Conservation (phyloP, 2,113 vertebrate genomes). For the Oenanthe melanoleuca region DNA sequence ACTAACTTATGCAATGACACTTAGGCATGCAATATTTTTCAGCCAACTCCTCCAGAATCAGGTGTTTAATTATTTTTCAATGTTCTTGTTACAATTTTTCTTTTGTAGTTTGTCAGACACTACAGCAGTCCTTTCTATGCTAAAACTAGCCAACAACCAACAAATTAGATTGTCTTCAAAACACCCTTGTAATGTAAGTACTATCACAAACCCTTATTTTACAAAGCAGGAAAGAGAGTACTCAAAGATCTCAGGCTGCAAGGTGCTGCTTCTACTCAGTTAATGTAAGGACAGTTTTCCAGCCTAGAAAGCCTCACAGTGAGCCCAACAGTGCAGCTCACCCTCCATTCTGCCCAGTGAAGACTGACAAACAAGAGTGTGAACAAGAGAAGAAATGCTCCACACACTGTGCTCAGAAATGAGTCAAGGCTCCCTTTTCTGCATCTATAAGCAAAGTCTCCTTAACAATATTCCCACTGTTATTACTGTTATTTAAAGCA, state of each 20-base stretch:
- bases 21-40: not conserved
- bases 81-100: not conserved
- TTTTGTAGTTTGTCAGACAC: not conserved
- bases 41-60: not conserved
- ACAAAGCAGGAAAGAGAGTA: not conserved
- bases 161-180: not conserved
- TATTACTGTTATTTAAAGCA: not conserved
- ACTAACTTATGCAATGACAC: not conserved
- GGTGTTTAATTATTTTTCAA: not conserved
- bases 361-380: not conserved
- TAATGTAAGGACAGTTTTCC: fast-evolving
- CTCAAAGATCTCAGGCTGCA: not conserved
- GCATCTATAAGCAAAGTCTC: not conserved
- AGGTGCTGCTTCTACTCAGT: not conserved
- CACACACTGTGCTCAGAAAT: not conserved
- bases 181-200: not conserved
- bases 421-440: not conserved
- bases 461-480: not conserved
- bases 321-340: not conserved
- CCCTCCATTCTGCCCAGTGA: not conserved
- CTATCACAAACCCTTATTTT: not conserved
- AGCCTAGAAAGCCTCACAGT: not conserved
- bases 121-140: not conserved
- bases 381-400: not conserved
- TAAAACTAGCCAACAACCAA: not conserved